These are phyloP conservation scores for Crotalus horridus DNA, from an alignment of 2,113 vertebrate species.

Conservation along the genomic window DNA sequence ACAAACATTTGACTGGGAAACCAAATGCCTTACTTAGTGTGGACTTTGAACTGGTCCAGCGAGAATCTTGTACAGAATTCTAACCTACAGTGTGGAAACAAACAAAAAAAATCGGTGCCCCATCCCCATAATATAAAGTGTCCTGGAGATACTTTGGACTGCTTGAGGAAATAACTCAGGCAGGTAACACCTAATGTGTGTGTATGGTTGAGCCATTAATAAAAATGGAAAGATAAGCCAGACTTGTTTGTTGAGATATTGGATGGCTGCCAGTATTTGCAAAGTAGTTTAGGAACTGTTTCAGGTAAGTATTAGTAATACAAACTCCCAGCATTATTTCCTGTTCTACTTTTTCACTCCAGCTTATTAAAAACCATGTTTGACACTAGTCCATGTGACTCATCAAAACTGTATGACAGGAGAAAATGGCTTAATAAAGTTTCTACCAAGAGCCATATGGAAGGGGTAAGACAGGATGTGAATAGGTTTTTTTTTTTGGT, in stretches of 20 bases:
- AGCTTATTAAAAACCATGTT: neutral
- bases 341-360: neutral
- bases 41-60: neutral
- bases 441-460: neutral
- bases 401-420: neutral
- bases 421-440: neutral
- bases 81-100: neutral
- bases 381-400: neutral
- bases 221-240: neutral
- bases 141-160: neutral
- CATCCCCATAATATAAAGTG: neutral
- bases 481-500: neutral
- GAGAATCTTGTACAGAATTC: neutral
- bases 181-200: neutral
- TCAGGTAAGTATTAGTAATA: neutral
- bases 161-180: neutral
- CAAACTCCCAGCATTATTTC: neutral
- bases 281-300: neutral
- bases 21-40: neutral
- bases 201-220: neutral
- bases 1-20: neutral
- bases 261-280: rapidly evolving
- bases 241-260: too few species aligned
- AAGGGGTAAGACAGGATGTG: neutral
- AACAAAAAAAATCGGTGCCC: too few species aligned